These are phyloP conservation scores for Drosophila elegans DNA, from an alignment of 1,140 invertebrate genomes.

Conservation along the genomic window DNA sequence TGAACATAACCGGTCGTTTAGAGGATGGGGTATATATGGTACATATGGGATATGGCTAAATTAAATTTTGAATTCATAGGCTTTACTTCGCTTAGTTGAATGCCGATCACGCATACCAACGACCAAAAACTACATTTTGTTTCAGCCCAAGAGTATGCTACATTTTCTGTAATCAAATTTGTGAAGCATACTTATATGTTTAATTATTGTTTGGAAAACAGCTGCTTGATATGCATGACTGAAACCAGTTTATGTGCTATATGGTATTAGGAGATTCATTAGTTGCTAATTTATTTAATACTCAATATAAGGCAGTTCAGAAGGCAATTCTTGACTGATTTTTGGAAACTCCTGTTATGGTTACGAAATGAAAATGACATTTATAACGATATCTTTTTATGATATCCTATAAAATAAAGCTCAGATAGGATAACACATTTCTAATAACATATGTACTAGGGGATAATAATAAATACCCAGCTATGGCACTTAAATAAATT, in stretches of 20 bases:
- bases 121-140: background rate
- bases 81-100: no score
- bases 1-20: no score
- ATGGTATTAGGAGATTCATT: background rate
- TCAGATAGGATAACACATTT: no score
- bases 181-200: constrained; percentile 51
- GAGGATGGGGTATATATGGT: no score
- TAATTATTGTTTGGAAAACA: constrained; percentile 6
- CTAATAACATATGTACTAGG: no score
- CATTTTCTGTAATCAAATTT: background rate
- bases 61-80: no score
- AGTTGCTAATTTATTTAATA: background rate
- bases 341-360: no score
- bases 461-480: no score
- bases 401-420: no score
- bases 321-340: no score
- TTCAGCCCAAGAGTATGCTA: constrained; percentile 55
- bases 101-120: constrained; percentile 12
- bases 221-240: background rate
- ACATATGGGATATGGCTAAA: background rate
- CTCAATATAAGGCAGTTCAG: background rate
- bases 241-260: background rate
- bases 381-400: no score
- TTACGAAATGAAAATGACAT: background rate
- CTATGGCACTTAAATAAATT: no score